Evolutionary conservation across 2,888 invertebrate species (phyloP).

Genomic region (Cheilosia grossa): DNA sequence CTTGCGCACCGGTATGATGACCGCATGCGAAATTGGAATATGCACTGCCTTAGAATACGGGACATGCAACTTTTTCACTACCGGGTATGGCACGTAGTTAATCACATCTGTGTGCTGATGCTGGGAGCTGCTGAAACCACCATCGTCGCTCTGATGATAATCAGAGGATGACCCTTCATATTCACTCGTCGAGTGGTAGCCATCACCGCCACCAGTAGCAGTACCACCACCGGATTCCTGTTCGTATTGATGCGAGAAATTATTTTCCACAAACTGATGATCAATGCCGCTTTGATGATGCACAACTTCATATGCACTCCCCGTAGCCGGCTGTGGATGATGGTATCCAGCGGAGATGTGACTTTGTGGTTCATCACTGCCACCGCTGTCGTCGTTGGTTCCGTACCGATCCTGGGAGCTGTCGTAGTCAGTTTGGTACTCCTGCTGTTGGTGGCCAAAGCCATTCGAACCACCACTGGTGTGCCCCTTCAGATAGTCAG

Average conservation of each 20-base stretch:
- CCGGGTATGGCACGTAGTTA: conserved; percentile 86
- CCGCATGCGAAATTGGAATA: conserved; percentile 90
- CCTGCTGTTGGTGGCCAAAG: conserved; percentile 49
- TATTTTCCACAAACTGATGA: conserved; percentile 81
- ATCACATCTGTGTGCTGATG: conserved; percentile 85
- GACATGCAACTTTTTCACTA: conserved; percentile 89
- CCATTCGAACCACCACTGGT: conserved; percentile 20
- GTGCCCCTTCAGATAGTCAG: conserved; percentile 67
- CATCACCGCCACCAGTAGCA: conserved; percentile 26
- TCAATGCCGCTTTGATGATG: conserved; percentile 77
- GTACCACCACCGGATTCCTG: conserved; percentile 77
- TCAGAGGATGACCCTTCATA: conserved; percentile 76
- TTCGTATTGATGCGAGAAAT: conserved; percentile 80
- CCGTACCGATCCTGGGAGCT: conserved; percentile 63
- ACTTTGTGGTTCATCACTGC: conserved; percentile 76
- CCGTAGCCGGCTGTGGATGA: conserved; percentile 56
- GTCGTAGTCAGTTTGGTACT: conserved; percentile 40
- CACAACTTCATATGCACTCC: conserved; percentile 44
- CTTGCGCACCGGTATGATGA: conserved; percentile 89
- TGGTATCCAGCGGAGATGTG: conserved; percentile 74
- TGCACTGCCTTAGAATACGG: conserved; percentile 89
- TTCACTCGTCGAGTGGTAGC: conserved; percentile 37
- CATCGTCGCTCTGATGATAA: conserved; percentile 76
- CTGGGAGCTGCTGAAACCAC: conserved; percentile 72
- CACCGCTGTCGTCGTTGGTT: conserved; percentile 74